Percentiles rank a stretch among this genome's conserved stretches.
phyloP scores from a whole-genome alignment of 1,140 invertebrate species.

The Atta colombica region DNA sequence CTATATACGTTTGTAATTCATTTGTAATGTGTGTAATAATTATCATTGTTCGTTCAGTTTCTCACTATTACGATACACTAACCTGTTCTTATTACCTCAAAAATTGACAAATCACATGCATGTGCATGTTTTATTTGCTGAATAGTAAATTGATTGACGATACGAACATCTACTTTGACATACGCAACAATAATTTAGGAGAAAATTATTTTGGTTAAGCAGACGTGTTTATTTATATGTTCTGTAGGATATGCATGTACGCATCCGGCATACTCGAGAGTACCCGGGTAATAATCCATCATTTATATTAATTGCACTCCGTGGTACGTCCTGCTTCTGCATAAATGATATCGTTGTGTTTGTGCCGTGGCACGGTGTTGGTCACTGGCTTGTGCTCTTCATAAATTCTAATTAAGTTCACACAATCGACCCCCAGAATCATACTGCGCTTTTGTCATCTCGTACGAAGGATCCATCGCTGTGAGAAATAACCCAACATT shows the following conservation, averaged over 20 bases:
- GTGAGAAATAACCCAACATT: conserved; percentile 16
- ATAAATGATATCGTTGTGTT: conserved; percentile 82
- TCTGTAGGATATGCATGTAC: conserved; percentile 61
- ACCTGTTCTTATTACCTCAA: not conserved
- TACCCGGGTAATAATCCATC: conserved; percentile 80
- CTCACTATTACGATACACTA: not conserved
- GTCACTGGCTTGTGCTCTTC: conserved; percentile 76
- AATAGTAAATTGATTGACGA: not conserved
- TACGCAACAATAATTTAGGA: conserved; percentile 27
- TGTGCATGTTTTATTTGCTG: not conserved
- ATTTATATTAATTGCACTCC: conserved; percentile 85
- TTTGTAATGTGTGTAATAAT: not conserved
- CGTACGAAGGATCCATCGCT: not conserved
- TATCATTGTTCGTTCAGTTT: not conserved
- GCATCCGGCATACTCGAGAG: conserved; percentile 75
- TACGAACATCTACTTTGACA: conserved; percentile 10
- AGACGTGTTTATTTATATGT: conserved; percentile 30
- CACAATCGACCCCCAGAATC: conserved; percentile 78
- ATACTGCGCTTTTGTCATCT: conserved; percentile 46
- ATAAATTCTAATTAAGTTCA: conserved; percentile 85
- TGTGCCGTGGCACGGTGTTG: conserved; percentile 69
- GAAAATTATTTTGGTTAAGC: conserved; percentile 31
- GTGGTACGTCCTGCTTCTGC: conserved; percentile 77
- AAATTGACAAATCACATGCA: not conserved
- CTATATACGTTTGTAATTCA: not conserved